Conservation (phyloP, 2,113 vertebrate species). For the Nansenia antarctica region DNA sequence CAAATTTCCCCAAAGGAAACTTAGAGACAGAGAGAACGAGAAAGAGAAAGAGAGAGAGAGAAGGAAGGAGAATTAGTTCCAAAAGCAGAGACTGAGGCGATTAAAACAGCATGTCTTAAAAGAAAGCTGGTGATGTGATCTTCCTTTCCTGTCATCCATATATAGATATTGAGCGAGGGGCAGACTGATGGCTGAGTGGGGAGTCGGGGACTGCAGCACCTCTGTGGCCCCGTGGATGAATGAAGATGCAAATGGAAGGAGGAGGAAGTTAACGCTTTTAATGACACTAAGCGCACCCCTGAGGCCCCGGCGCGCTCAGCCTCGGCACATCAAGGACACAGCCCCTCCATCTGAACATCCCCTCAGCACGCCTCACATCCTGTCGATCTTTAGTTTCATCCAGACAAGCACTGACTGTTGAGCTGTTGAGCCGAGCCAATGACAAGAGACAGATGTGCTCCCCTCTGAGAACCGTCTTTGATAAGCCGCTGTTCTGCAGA, state of each 20-base stretch:
- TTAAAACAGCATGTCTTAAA: slow-evolving; percentile 56
- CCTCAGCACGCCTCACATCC: slow-evolving; percentile 45
- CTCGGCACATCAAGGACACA: slow-evolving; percentile 56
- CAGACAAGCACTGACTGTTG: slow-evolving; percentile 59
- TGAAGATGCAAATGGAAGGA: slow-evolving; percentile 65
- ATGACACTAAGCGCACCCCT: slow-evolving; percentile 64
- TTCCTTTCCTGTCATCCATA: slow-evolving; percentile 71
- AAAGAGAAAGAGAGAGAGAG: slow-evolving; percentile 59
- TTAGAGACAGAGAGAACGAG: slow-evolving; percentile 53
- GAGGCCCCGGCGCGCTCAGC: slow-evolving; percentile 53
- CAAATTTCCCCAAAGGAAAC: slow-evolving; percentile 49
- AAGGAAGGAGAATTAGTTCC: too few relatives aligned
- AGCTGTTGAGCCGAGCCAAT: slow-evolving; percentile 44
- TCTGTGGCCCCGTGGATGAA: slow-evolving; percentile 56
- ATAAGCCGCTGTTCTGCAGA: slow-evolving; percentile 52
- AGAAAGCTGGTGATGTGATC: slow-evolving; percentile 60
- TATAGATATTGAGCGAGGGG: slow-evolving; percentile 63
- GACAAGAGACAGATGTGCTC: slow-evolving; percentile 62
- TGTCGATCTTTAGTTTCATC: slow-evolving; percentile 53
- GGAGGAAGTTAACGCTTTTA: slow-evolving; percentile 59
- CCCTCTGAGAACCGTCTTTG: slow-evolving; percentile 50
- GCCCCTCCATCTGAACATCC: slow-evolving; percentile 37
- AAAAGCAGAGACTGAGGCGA: slow-evolving; percentile 49
- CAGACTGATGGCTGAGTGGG: slow-evolving; percentile 61
- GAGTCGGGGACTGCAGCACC: slow-evolving; percentile 40